Percentiles rank a stretch among this genome's conserved stretches.
Conservation (phyloP, 2,888 invertebrate genomes). For the Synanthedon vespiformis region DNA sequence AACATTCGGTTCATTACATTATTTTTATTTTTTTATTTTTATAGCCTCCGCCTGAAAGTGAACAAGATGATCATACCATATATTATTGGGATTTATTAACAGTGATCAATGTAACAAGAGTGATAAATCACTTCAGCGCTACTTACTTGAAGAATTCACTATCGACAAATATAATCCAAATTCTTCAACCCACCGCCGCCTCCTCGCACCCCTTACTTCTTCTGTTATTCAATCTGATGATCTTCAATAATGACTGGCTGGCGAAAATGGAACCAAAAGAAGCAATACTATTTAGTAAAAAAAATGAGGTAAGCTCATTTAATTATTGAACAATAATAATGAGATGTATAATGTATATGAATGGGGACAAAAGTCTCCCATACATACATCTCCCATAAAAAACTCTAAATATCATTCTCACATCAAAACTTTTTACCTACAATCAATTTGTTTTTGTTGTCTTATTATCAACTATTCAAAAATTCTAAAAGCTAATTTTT, state of each 20-base stretch:
- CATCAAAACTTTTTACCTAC: too few relatives aligned
- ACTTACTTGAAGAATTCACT: conserved; percentile 22
- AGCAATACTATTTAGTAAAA: conserved; percentile 32
- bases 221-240: conserved; percentile 37
- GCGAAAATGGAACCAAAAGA: conserved; percentile 38
- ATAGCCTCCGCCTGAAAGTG: conserved; percentile 38
- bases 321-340: too few relatives aligned
- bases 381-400: too few relatives aligned
- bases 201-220: conserved; percentile 36
- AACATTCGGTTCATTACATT: too few relatives aligned
- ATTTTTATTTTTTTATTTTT: too few relatives aligned
- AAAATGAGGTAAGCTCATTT: conserved; percentile 16
- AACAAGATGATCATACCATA: conserved; percentile 31
- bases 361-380: too few relatives aligned
- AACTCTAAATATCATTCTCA: too few relatives aligned
- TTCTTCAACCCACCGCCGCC: conserved; percentile 36
- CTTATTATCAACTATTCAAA: too few relatives aligned
- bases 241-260: conserved; percentile 35
- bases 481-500: too few relatives aligned
- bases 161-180: conserved; percentile 27
- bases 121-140: conserved; percentile 36
- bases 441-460: too few relatives aligned
- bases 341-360: too few relatives aligned
- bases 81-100: conserved; percentile 56
- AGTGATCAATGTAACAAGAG: conserved; percentile 45